These are phyloP conservation scores for Subacronicta megacephala DNA, from an alignment of 2,888 invertebrate genomes.

Conservation along the genomic window DNA sequence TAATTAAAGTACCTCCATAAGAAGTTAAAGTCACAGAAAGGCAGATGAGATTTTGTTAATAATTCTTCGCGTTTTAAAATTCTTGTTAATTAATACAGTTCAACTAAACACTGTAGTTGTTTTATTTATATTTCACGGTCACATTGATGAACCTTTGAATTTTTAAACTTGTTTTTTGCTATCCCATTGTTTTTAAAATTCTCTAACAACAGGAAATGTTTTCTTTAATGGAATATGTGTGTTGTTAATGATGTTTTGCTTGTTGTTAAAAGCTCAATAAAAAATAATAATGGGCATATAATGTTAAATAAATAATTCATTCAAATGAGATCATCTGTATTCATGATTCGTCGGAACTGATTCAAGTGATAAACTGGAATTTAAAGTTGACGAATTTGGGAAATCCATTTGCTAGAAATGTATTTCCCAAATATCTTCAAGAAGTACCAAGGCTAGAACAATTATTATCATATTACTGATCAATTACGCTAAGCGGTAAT, in stretches of 20 bases:
- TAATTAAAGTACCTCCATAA: too few species aligned
- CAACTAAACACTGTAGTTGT: constrained; percentile 34
- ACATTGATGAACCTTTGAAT: neutral
- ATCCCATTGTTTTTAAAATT: too few species aligned
- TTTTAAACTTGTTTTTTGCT: neutral
- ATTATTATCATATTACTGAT: neutral
- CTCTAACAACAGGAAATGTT: neutral
- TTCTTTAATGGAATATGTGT: too few species aligned
- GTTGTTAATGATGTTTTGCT: too few species aligned
- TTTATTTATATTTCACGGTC: constrained; percentile 27
- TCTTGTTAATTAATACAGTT: constrained; percentile 69
- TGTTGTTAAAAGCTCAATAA: too few species aligned
- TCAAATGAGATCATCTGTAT: neutral
- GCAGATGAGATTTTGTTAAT: constrained; percentile 17
- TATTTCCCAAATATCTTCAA: too few species aligned
- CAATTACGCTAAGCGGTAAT: constrained; percentile 18
- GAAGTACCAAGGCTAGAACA: too few species aligned
- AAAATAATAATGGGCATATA: neutral
- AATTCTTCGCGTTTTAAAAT: constrained; percentile 50
- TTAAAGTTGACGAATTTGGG: neutral
- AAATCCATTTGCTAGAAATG: constrained; percentile 1
- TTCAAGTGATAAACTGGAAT: neutral
- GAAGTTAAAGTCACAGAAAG: neutral
- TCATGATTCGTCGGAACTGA: neutral
- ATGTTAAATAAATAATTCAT: neutral